Conservation (phyloP, 1,140 invertebrate species). For the Argopecten irradians region DNA sequence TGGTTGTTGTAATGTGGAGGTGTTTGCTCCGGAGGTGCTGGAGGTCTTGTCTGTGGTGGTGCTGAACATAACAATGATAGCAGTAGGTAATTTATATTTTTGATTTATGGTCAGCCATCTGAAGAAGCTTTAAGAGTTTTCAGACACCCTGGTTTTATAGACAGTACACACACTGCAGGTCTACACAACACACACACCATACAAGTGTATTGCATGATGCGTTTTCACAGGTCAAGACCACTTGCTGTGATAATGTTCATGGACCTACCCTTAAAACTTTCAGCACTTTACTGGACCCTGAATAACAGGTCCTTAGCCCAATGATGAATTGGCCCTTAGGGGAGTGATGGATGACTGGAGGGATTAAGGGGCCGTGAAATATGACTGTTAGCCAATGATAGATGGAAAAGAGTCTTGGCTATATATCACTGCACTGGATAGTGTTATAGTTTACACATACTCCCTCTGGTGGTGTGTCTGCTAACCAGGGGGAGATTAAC, state of each 20-base stretch:
- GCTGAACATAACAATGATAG: background rate
- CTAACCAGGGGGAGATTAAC: background rate
- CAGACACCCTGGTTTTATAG: background rate
- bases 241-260: background rate
- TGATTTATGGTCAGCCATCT: conserved; percentile 1
- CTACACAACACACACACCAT: background rate
- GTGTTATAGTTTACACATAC: background rate
- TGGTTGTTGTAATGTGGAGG: background rate
- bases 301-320: background rate
- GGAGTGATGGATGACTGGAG: background rate
- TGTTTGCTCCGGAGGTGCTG: background rate
- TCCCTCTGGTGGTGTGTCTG: background rate
- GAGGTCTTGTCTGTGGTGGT: background rate
- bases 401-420: background rate
- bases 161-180: background rate
- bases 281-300: background rate
- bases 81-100: conserved; percentile 8
- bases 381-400: background rate
- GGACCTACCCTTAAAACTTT: background rate
- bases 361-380: background rate
- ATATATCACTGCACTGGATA: conserved; percentile 2
- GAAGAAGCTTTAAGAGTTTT: background rate
- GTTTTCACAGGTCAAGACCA: conserved; percentile 21
- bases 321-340: background rate
- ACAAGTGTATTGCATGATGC: background rate